Evolutionary conservation across 1,140 invertebrate genomes (phyloP), one percentile per base, ranked within the genome.

Genomic region (Acyrthosiphon pisum): DNA sequence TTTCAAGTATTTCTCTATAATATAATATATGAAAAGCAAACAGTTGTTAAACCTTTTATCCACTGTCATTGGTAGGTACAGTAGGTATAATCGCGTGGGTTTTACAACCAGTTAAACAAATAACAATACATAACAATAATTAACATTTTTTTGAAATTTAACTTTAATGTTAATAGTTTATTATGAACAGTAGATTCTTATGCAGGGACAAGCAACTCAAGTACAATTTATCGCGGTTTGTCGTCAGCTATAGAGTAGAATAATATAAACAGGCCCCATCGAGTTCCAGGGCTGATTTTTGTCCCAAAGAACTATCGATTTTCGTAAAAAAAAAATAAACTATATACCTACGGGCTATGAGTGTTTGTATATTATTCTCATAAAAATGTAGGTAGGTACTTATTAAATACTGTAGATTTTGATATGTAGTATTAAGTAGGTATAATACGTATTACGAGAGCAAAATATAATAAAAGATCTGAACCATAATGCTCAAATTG

Each of bases 1-100:
- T 89, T 89, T 88, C 86, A 30, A 48, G 14, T 88, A 50, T 88
- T 50, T 88, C 30, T 88, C 86, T 88, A 3, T 46, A 46, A 46
- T 9, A 50, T 88, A 88, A 86, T 76, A 46, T 86, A n/a, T 14
- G 26, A 86, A 88, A 50, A 50, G 30, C 30, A 48, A 88, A 88
- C 35, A 50, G 46, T 35, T 88, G n/a, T 87, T 46, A 87, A 48
- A 87, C 44, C 30, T 86, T 87, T 87, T 87, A 87, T 86, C 41
- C 37, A 18, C 41, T 44, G 41, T 87, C 44, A 44, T 87, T 30
- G 41, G 44, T 44, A 41, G 35, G 41, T 84, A 37, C 23, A 26
- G 35, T 30, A 37, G 22, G 23, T 44, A 86, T 44, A 86, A 81
- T 83, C 22, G 81, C 22, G 81, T 83, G 37, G 81, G 81, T 23